Evolutionary conservation across 2,113 vertebrate species (phyloP).

Genomic region (Scopus umbretta): DNA sequence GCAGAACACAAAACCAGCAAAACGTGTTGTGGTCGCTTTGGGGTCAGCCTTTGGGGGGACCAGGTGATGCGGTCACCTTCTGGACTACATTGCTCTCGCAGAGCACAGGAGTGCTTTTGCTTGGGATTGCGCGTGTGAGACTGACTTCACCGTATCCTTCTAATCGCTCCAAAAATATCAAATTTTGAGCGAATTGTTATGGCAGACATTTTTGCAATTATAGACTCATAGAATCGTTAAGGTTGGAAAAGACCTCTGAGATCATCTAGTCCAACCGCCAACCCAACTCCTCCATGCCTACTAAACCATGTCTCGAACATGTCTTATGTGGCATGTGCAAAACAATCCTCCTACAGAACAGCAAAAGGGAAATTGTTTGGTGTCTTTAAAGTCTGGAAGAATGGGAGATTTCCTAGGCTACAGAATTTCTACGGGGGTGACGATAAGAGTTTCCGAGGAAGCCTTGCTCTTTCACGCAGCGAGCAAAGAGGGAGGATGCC

Average conservation of each 20-base stretch:
- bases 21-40: neutral
- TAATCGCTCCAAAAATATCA: neutral
- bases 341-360: neutral
- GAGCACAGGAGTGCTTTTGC: neutral
- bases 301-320: too few species aligned
- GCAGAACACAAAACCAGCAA: neutral
- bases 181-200: neutral
- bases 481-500: neutral
- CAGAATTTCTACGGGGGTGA: neutral
- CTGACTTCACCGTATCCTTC: fast-evolving
- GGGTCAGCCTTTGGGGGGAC: neutral
- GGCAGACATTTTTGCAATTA: neutral
- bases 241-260: too few species aligned
- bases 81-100: neutral
- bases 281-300: too few species aligned
- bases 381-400: neutral
- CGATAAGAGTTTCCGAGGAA: neutral
- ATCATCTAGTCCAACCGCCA: too few species aligned
- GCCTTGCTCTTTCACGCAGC: neutral
- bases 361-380: neutral
- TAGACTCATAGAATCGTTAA: too few species aligned
- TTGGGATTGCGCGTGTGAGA: fast-evolving
- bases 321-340: fast-evolving
- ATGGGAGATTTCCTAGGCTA: neutral
- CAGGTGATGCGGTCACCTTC: neutral